Evolutionary conservation across 2,797 vertebrate species (phyloP).

Genomic region (Emys orbicularis): DNA sequence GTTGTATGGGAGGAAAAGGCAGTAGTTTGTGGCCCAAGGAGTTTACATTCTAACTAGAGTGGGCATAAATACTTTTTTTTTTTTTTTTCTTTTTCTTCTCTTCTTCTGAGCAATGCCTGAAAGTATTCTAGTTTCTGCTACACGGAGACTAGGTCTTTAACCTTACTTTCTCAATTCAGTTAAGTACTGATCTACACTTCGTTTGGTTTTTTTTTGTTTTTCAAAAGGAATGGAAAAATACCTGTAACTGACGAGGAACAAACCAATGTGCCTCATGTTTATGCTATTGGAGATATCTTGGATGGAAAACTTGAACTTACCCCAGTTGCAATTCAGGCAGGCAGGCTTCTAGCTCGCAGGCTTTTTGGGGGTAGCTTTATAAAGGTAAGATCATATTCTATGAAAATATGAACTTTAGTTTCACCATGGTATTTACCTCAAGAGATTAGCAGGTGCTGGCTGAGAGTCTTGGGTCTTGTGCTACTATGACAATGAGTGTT

Average conservation of each 20-base stretch:
- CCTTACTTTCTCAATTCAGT: too few species aligned
- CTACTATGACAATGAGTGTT: background rate
- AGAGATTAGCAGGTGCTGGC: background rate
- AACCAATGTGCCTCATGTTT: slow-evolving; percentile 92
- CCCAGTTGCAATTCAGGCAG: slow-evolving; percentile 95
- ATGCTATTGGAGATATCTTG: slow-evolving; percentile 94
- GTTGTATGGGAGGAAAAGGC: background rate
- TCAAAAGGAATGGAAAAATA: slow-evolving; percentile 91
- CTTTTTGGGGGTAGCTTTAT: slow-evolving; percentile 84
- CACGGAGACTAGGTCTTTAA: too few species aligned
- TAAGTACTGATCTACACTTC: background rate
- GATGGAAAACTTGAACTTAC: slow-evolving; percentile 95
- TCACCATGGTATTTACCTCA: background rate
- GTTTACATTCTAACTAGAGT: background rate
- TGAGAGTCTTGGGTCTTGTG: background rate
- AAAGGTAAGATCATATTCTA: slow-evolving; percentile 83
- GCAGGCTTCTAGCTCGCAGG: slow-evolving; percentile 91
- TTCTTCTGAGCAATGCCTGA: background rate
- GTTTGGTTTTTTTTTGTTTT: background rate
- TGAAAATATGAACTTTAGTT: background rate
- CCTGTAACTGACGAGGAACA: slow-evolving; percentile 94
- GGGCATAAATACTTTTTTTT: background rate
- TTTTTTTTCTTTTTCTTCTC: too few species aligned
- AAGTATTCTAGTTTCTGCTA: too few species aligned
- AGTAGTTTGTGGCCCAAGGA: background rate